phyloP scores from a whole-genome alignment of 2,888 invertebrate genomes.

The Ectemnius continuus region DNA sequence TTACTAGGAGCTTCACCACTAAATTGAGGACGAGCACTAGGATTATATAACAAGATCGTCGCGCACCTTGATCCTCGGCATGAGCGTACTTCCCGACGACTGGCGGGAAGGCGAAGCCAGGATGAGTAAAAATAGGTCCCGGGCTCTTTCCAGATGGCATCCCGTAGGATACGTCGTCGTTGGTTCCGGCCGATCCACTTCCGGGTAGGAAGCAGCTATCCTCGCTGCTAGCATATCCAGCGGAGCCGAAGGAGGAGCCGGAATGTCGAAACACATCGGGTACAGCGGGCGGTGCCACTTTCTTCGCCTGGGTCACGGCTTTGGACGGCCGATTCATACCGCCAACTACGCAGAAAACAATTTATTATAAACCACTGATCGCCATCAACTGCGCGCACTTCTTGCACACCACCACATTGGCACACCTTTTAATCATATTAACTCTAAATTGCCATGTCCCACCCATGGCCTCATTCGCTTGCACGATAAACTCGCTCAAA shows the following conservation, averaged over 20 bases:
- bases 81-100: constrained; percentile 76
- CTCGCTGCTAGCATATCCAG: constrained; percentile 88
- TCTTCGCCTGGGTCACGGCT: constrained; percentile 91
- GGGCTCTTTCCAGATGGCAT: constrained; percentile 83
- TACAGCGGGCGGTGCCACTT: constrained; percentile 93
- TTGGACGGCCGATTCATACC: constrained; percentile 93
- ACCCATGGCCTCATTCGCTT: too few species aligned
- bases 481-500: too few species aligned
- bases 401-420: too few species aligned
- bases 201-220: constrained; percentile 83
- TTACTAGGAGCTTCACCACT: too few species aligned
- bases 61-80: constrained; percentile 80
- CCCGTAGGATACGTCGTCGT: constrained; percentile 77
- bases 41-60: background rate
- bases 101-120: constrained; percentile 88
- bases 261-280: constrained; percentile 90
- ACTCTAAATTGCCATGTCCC: too few species aligned
- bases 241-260: constrained; percentile 88
- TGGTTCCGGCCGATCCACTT: constrained; percentile 68
- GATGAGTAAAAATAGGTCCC: constrained; percentile 83
- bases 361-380: background rate
- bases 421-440: too few species aligned
- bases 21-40: too few species aligned
- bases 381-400: too few species aligned
- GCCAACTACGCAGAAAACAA: constrained; percentile 82